A percentile compares a stretch with the other conserved stretches of the same genome.
Evolutionary conservation across 1,140 invertebrate species (phyloP).

Genomic region (Macrobrachium rosenbergii): DNA sequence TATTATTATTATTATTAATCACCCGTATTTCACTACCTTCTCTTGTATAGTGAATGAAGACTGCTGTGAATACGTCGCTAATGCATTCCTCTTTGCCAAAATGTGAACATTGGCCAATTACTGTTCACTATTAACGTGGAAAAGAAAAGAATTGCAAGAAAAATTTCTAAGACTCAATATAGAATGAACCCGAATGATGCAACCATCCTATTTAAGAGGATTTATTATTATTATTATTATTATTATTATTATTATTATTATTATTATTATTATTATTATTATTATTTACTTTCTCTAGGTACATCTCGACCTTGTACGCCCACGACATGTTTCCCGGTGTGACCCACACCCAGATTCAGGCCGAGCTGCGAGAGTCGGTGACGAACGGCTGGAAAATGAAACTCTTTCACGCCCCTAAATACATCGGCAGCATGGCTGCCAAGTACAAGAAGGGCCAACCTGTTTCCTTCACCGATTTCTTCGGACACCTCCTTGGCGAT

Average conservation of each 20-base stretch:
- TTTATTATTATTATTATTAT: not conserved
- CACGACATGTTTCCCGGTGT: slow-evolving; percentile 69
- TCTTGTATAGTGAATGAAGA: too few relatives aligned
- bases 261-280: not conserved
- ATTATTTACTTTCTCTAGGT: slow-evolving; percentile 39
- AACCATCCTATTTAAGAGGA: not conserved
- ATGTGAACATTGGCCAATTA: too few relatives aligned
- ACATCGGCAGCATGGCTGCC: slow-evolving; percentile 69
- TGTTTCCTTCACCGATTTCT: slow-evolving; percentile 73
- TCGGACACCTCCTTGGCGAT: slow-evolving; percentile 73
- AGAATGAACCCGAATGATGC: too few relatives aligned
- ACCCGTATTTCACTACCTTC: too few relatives aligned
- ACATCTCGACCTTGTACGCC: slow-evolving; percentile 69
- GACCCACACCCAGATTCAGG: slow-evolving; percentile 69
- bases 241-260: not conserved
- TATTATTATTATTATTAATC: too few relatives aligned
- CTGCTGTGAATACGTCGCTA: too few relatives aligned
- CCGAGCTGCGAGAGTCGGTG: slow-evolving; percentile 71
- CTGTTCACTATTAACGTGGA: too few relatives aligned
- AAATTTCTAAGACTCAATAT: too few relatives aligned
- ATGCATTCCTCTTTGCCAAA: too few relatives aligned
- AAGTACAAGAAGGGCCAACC: slow-evolving; percentile 72
- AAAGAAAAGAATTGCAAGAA: too few relatives aligned
- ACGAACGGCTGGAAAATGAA: slow-evolving; percentile 68
- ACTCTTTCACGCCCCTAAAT: slow-evolving; percentile 69